These are phyloP conservation scores for Mercenaria mercenaria DNA, from an alignment of 1,140 invertebrate species.

Conservation along the genomic window DNA sequence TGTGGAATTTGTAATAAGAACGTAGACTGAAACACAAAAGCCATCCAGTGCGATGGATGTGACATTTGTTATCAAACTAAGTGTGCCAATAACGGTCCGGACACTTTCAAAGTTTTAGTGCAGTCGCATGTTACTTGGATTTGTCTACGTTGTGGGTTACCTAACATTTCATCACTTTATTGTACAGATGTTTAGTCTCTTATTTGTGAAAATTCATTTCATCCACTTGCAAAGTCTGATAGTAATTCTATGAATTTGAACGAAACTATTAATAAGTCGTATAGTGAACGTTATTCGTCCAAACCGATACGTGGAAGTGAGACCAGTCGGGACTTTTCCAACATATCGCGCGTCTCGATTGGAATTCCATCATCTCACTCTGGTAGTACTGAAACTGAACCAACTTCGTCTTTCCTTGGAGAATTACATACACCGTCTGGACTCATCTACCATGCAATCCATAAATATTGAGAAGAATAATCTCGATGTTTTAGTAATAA, in stretches of 20 bases:
- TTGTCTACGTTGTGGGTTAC: constrained; percentile 1
- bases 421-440: too few species aligned
- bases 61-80: too few species aligned
- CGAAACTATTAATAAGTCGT: neutral
- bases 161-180: constrained; percentile 34
- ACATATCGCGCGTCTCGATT: neutral
- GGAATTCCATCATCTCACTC: neutral
- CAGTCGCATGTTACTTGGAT: too few species aligned
- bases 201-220: too few species aligned
- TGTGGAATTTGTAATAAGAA: too few species aligned
- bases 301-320: neutral
- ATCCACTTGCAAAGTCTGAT: too few species aligned
- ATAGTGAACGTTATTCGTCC: neutral
- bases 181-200: neutral
- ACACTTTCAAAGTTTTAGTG: neutral
- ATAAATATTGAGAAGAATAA: neutral
- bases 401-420: too few species aligned
- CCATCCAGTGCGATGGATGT: too few species aligned
- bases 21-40: too few species aligned
- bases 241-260: too few species aligned
- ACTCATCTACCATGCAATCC: neutral
- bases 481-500: too few species aligned
- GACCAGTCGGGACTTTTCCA: neutral
- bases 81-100: constrained; percentile 18
- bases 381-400: too few species aligned